These are phyloP conservation scores for Labeo rohita DNA, from an alignment of 2,113 vertebrate genomes.

Conservation along the genomic window DNA sequence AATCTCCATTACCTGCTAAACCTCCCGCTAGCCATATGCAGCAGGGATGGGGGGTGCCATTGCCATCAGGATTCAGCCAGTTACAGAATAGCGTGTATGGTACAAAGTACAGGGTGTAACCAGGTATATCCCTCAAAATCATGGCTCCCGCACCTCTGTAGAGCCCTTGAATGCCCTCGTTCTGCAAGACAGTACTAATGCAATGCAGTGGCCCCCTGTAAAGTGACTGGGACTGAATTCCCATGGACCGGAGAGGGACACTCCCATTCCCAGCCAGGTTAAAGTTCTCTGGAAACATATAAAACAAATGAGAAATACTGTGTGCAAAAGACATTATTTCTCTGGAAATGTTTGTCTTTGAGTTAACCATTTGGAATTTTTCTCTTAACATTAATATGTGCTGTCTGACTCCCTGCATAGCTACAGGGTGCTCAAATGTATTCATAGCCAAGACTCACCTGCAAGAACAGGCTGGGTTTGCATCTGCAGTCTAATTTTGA, in stretches of 20 bases:
- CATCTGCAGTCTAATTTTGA: conserved; percentile 97
- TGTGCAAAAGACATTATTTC: background rate
- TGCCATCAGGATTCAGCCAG: conserved; percentile 80
- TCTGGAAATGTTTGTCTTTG: background rate
- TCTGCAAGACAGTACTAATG: conserved; percentile 83
- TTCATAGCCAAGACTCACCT: conserved; percentile 71
- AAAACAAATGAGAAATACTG: background rate
- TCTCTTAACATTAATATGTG: background rate
- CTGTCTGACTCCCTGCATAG: background rate
- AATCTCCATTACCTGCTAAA: conserved; percentile 81
- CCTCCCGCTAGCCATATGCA: conserved; percentile 91
- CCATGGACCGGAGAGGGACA: conserved; percentile 64
- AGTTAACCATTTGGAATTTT: background rate
- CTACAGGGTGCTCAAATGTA: background rate
- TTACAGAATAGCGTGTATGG: conserved; percentile 85
- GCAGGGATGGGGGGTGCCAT: conserved; percentile 72
- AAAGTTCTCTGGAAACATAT: conserved; percentile 68
- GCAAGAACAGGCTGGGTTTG: conserved; percentile 80
- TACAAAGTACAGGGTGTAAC: conserved; percentile 92
- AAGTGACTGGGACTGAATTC: conserved; percentile 61
- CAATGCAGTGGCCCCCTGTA: conserved; percentile 92
- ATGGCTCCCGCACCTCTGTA: conserved; percentile 89
- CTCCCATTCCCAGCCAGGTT: conserved; percentile 70
- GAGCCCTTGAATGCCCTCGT: conserved; percentile 86
- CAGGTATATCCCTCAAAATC: conserved; percentile 91